phyloP scores from a whole-genome alignment of 2,888 invertebrate species.

The Mimachlamys varia region DNA sequence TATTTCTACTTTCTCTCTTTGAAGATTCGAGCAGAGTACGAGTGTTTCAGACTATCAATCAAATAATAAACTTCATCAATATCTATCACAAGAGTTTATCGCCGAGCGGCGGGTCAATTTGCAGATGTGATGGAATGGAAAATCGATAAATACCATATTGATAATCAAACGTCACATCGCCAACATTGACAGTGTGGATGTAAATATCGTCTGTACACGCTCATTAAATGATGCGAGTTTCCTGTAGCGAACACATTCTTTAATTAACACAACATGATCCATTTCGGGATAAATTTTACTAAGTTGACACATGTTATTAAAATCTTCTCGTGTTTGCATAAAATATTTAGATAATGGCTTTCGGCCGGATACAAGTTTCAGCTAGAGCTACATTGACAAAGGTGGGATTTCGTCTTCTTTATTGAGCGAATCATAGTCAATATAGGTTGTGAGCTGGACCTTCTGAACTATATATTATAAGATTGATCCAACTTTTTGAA shows the following conservation, averaged over 20 bases:
- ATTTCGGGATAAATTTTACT: neutral
- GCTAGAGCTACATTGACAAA: neutral
- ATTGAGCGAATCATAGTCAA: neutral
- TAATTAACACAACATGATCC: slow-evolving; percentile 24
- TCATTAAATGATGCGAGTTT: neutral
- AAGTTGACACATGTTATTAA: slow-evolving; percentile 2
- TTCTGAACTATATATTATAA: neutral
- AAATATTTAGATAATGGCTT: neutral
- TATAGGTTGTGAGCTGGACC: neutral
- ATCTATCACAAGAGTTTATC: neutral
- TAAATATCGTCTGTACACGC: neutral
- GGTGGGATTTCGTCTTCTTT: neutral
- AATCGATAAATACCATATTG: slow-evolving; percentile 15
- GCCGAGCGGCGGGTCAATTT: neutral
- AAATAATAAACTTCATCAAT: slow-evolving; percentile 18
- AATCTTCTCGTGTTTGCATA: neutral
- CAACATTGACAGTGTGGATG: neutral
- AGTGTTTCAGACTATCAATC: neutral
- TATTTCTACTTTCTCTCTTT: slow-evolving; percentile 32
- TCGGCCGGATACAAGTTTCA: neutral
- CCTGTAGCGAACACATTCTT: neutral
- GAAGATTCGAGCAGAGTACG: neutral
- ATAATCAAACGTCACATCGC: neutral
- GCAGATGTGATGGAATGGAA: neutral
- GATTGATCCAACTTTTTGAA: neutral